Percentiles rank a stretch among this genome's conserved stretches.
Conservation (phyloP, 1,140 invertebrate genomes). For the Trichomalopsis sarcophagae region DNA sequence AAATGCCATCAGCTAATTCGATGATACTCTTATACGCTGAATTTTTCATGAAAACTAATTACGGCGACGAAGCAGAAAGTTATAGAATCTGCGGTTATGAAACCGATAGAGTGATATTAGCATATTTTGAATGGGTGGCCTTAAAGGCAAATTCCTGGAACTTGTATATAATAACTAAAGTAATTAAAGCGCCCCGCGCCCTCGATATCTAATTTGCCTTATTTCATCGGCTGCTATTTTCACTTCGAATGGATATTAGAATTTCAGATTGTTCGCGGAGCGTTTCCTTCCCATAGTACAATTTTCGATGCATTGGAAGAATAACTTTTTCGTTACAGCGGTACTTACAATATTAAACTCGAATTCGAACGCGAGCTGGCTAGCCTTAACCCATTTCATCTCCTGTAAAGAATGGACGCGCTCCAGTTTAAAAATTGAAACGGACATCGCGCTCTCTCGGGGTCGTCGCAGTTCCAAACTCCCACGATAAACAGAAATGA, state of each 20-base stretch:
- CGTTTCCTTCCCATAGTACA: too few relatives aligned
- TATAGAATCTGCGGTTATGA: too few relatives aligned
- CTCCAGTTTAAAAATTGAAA: conserved; percentile 17
- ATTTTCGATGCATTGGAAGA: too few relatives aligned
- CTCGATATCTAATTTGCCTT: neutral
- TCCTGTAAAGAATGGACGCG: neutral
- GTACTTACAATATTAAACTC: neutral
- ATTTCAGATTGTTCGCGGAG: neutral
- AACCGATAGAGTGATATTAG: too few relatives aligned
- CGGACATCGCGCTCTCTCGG: neutral
- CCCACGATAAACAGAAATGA: conserved; percentile 3
- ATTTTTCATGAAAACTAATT: too few relatives aligned
- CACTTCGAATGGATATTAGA: neutral
- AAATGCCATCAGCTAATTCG: too few relatives aligned
- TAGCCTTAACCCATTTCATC: conserved; percentile 23
- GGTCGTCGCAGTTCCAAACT: neutral
- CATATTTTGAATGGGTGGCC: too few relatives aligned
- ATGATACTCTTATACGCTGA: too few relatives aligned
- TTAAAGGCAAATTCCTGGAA: too few relatives aligned
- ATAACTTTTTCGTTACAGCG: neutral
- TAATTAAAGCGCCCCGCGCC: too few relatives aligned
- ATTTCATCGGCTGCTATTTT: neutral
- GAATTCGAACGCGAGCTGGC: neutral
- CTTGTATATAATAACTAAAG: too few relatives aligned
- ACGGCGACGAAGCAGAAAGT: too few relatives aligned